Evolutionary conservation across 2,113 vertebrate species (phyloP).

Genomic region (Suncus etruscus): DNA sequence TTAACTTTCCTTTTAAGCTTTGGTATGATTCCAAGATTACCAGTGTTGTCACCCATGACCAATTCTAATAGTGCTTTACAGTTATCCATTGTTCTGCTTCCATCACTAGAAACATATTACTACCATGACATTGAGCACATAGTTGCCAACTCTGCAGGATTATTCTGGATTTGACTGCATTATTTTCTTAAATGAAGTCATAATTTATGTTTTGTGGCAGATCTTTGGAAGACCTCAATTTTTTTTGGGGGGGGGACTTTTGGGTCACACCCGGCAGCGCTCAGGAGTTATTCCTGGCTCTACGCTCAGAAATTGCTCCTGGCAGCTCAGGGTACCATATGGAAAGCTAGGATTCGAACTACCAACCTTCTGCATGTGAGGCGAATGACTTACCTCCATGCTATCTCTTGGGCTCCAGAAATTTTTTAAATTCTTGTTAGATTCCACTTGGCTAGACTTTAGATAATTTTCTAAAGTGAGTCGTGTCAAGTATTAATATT

Average conservation of each 20-base stretch:
- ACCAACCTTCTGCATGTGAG: too few relatives aligned
- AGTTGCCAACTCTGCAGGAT: not conserved
- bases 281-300: too few relatives aligned
- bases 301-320: too few relatives aligned
- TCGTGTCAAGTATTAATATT: not conserved
- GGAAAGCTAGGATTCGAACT: too few relatives aligned
- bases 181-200: not conserved
- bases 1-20: not conserved
- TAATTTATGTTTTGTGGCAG: not conserved
- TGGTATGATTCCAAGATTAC: not conserved
- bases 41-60: not conserved
- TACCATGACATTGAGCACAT: not conserved
- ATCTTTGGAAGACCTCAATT: slow-evolving; percentile 40
- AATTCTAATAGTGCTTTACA: not conserved
- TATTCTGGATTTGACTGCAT: not conserved
- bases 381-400: too few relatives aligned
- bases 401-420: too few relatives aligned
- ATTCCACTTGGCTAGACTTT: slow-evolving; percentile 42
- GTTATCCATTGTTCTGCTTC: not conserved
- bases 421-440: slow-evolving; percentile 40
- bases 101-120: not conserved
- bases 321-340: too few relatives aligned
- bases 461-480: slow-evolving; percentile 64
- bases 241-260: too few relatives aligned
- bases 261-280: too few relatives aligned